Conservation (phyloP, 2,888 invertebrate genomes). For the Koerneria pararmatus region DNA sequence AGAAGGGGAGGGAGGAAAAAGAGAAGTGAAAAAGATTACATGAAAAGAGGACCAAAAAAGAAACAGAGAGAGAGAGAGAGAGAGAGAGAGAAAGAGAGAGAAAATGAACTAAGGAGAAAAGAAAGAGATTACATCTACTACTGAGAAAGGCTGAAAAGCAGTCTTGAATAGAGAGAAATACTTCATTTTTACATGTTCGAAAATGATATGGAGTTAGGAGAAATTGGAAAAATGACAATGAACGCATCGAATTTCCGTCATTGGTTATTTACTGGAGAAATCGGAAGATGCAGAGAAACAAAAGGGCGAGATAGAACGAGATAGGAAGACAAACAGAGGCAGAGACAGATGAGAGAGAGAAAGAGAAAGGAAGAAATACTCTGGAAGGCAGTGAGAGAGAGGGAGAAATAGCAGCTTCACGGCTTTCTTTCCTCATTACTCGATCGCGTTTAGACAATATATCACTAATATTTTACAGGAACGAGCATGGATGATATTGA, state of each 20-base stretch:
- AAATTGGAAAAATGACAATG: no score
- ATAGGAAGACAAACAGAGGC: not conserved
- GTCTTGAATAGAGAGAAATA: not conserved
- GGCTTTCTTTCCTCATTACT: no score
- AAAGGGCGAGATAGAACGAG: not conserved
- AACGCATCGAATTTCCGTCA: not conserved
- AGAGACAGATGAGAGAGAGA: not conserved
- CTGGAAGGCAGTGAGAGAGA: no score
- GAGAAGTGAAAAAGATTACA: not conserved
- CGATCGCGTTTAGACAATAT: no score
- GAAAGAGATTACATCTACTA: not conserved
- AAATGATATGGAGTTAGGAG: no score
- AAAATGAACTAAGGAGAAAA: not conserved
- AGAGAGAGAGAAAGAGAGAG: not conserved
- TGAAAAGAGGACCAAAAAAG: not conserved
- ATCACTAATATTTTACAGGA: no score
- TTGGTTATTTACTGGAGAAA: not conserved
- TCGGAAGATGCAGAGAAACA: not conserved
- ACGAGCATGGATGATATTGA: no score
- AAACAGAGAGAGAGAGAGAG: conserved; percentile 13
- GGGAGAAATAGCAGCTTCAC: no score
- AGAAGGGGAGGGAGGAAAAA: conserved; percentile 4
- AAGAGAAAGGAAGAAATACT: not conserved
- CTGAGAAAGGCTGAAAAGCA: not conserved
- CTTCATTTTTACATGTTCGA: no score